Conservation (phyloP, 2,888 invertebrate genomes). For the Cancer borealis region DNA sequence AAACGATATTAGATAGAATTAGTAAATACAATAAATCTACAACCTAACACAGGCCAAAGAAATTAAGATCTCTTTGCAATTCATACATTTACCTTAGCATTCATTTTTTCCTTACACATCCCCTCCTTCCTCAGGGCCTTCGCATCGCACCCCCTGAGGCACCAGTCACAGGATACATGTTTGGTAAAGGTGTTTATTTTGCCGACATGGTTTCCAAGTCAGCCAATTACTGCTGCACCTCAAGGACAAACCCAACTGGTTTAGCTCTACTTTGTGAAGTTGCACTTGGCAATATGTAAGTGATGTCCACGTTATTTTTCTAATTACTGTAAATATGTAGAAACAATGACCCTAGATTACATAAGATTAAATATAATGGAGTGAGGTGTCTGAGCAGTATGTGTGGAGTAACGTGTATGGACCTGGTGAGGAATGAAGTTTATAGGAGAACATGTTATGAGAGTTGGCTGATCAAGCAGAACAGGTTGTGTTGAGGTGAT, state of each 20-base stretch:
- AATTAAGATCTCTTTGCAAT: too few relatives aligned
- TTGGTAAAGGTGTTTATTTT: slow-evolving; percentile 98
- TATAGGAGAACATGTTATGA: too few relatives aligned
- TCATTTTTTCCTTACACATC: not conserved
- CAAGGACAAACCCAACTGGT: slow-evolving; percentile 86
- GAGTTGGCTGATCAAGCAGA: too few relatives aligned
- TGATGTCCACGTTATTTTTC: slow-evolving; percentile 77
- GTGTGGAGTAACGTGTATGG: too few relatives aligned
- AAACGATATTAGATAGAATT: too few relatives aligned
- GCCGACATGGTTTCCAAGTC: slow-evolving; percentile 99
- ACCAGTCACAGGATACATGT: slow-evolving; percentile 95
- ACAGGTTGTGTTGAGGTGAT: too few relatives aligned
- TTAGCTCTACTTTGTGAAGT: slow-evolving; percentile 95
- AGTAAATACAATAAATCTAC: too few relatives aligned
- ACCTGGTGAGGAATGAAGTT: too few relatives aligned
- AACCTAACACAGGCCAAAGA: too few relatives aligned
- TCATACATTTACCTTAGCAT: not conserved
- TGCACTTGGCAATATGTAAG: slow-evolving; percentile 94
- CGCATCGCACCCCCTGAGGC: slow-evolving; percentile 99
- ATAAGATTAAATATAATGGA: not conserved
- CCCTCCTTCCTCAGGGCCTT: slow-evolving; percentile 84
- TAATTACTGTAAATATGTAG: not conserved
- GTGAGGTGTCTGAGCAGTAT: too few relatives aligned
- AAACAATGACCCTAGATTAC: not conserved
- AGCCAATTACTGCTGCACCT: slow-evolving; percentile 96